These are phyloP conservation scores for Passer montanus DNA, from an alignment of 2,113 vertebrate genomes.

Conservation along the genomic window DNA sequence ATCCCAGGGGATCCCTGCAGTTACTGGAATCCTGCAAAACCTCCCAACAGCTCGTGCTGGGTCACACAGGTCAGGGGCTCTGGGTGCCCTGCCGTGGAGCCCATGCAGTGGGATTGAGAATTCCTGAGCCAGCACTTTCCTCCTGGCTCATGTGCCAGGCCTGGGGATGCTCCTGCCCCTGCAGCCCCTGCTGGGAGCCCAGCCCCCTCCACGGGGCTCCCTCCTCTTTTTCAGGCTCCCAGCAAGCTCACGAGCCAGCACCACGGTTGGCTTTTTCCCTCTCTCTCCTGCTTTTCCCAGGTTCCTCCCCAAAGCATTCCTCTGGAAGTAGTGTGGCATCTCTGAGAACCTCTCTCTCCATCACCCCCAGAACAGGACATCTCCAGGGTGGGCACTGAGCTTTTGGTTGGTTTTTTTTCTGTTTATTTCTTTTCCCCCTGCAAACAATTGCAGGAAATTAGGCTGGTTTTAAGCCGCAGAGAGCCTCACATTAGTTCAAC, in stretches of 20 bases:
- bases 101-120: neutral
- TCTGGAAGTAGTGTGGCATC: neutral
- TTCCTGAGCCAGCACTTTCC: neutral
- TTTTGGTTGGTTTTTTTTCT: neutral
- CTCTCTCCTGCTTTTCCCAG: neutral
- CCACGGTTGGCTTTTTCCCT: fast-evolving
- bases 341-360: neutral
- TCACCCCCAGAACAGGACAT: neutral
- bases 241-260: fast-evolving
- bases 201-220: fast-evolving
- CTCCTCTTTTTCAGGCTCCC: neutral
- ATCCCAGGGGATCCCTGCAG: neutral
- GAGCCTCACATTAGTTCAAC: fast-evolving
- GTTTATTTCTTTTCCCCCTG: neutral
- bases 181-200: neutral
- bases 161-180: neutral
- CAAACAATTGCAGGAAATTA: neutral
- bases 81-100: neutral
- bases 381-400: neutral
- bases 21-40: neutral
- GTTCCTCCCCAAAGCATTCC: neutral
- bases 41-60: neutral
- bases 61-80: neutral
- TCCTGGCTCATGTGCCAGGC: fast-evolving
- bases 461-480: neutral